Conservation (phyloP, 1,140 invertebrate species). For the Drosophila repletoides region DNA sequence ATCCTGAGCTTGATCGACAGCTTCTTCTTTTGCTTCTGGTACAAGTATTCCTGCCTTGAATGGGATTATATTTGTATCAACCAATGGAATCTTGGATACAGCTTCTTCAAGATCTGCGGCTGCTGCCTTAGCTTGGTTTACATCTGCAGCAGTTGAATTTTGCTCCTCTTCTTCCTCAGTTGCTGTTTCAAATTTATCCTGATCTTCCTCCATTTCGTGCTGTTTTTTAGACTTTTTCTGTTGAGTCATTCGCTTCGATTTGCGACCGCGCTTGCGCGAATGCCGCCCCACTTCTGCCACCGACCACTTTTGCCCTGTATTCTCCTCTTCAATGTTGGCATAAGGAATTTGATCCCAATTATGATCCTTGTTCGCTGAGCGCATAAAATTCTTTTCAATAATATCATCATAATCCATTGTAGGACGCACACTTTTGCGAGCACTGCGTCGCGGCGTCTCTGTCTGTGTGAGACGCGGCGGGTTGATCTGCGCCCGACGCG, state of each 20-base stretch:
- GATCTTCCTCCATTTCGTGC: not conserved
- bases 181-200: not conserved
- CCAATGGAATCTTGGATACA: no score
- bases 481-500: no score
- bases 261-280: constrained; percentile 50
- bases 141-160: not conserved
- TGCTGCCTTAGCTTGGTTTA: not conserved
- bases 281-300: constrained; percentile 50
- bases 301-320: constrained; percentile 42
- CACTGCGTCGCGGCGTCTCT: constrained; percentile 68
- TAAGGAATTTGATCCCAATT: not conserved
- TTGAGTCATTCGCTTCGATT: constrained; percentile 24
- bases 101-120: no score
- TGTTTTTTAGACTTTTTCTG: not conserved
- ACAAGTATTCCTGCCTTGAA: no score
- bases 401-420: constrained; percentile 67
- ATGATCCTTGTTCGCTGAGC: constrained; percentile 48
- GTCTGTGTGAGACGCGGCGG: no score
- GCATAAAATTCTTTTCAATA: constrained; percentile 26
- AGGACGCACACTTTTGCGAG: constrained; percentile 67
- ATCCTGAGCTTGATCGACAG: no score
- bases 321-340: not conserved
- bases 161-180: not conserved
- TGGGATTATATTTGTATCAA: no score
- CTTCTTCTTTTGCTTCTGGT: no score